These are phyloP conservation scores for Teleogryllus oceanicus DNA, from an alignment of 2,888 invertebrate species.

Conservation along the genomic window DNA sequence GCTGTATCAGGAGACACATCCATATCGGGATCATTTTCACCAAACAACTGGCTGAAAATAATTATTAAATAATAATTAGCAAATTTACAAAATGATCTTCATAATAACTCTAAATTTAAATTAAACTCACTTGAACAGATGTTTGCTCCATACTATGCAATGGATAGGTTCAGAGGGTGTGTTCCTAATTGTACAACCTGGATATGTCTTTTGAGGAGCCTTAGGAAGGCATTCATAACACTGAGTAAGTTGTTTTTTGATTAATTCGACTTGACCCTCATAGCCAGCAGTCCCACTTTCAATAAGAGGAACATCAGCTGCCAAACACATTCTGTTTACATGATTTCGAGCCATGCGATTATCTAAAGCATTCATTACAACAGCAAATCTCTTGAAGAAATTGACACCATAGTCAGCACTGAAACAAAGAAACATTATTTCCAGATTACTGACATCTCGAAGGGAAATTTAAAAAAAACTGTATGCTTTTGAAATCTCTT, in stretches of 20 bases:
- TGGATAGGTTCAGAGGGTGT: slow-evolving; percentile 99
- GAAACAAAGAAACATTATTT: slow-evolving; percentile 41
- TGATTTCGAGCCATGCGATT: slow-evolving; percentile 95
- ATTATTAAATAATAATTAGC: background rate
- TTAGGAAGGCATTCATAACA: slow-evolving; percentile 97
- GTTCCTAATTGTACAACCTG: slow-evolving; percentile 98
- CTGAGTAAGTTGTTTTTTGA: slow-evolving; percentile 81
- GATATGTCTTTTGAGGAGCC: slow-evolving; percentile 86
- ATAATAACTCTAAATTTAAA: background rate
- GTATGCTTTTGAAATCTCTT: too few species aligned
- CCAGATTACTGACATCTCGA: background rate
- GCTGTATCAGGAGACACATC: slow-evolving; percentile 97
- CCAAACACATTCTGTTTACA: slow-evolving; percentile 97
- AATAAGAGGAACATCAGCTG: slow-evolving; percentile 88
- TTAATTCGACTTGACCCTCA: slow-evolving; percentile 89
- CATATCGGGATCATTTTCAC: slow-evolving; percentile 93
- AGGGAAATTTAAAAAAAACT: background rate
- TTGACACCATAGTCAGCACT: slow-evolving; percentile 84
- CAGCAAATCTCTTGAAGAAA: slow-evolving; percentile 85
- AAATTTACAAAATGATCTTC: background rate
- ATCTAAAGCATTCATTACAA: slow-evolving; percentile 96
- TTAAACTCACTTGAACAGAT: slow-evolving; percentile 79
- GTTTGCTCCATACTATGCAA: slow-evolving; percentile 99
- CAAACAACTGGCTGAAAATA: slow-evolving; percentile 83
- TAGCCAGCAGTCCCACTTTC: slow-evolving; percentile 98